Evolutionary conservation across 1,140 invertebrate genomes (phyloP).

Genomic region (Procambarus virginalis): DNA sequence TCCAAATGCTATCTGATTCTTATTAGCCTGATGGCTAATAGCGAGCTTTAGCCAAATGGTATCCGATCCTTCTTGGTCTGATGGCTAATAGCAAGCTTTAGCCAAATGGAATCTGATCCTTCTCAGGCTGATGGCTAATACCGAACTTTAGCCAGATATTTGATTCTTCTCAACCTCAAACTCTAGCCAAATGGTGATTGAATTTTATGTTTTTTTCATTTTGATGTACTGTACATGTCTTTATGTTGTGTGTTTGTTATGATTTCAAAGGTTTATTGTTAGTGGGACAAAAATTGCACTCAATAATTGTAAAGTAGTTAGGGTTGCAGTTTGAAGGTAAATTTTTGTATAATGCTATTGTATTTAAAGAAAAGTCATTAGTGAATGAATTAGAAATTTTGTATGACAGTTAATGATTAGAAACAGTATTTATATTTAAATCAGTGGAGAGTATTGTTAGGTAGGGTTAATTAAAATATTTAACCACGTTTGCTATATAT

Average conservation of each 20-base stretch:
- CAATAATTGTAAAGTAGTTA: not conserved
- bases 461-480: not conserved
- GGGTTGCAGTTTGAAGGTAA: not conserved
- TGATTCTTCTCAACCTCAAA: too few species aligned
- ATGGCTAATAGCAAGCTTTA: conserved; percentile 18
- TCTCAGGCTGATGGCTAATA: too few species aligned
- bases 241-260: not conserved
- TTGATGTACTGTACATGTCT: not conserved
- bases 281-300: not conserved
- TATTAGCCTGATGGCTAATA: too few species aligned
- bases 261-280: conserved; percentile 6
- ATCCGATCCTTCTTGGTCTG: conserved; percentile 61
- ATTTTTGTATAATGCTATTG: not conserved
- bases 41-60: too few species aligned
- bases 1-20: too few species aligned
- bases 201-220: not conserved
- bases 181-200: too few species aligned
- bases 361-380: not conserved
- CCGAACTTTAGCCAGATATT: too few species aligned
- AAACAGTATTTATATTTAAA: not conserved
- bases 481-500: not conserved
- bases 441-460: not conserved
- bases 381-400: not conserved
- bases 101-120: not conserved
- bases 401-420: not conserved